Evolutionary conservation across 2,888 invertebrate species (phyloP), one percentile per base, ranked within the genome.

Genomic region (Platycheirus rosarum): DNA sequence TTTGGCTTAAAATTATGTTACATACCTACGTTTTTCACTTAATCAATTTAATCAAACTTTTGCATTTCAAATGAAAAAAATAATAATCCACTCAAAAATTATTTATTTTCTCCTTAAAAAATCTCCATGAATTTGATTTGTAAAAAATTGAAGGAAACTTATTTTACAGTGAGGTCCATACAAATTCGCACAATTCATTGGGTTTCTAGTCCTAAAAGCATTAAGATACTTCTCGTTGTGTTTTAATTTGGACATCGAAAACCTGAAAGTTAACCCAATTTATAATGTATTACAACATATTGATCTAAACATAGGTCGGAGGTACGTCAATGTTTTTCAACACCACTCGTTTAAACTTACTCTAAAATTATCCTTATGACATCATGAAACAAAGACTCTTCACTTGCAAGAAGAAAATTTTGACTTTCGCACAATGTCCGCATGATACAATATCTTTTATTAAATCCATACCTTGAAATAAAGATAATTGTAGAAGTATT

Each of bases 391-490:
- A 95, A 91, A 1, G 94, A 94, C 85, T 91, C 91, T 32, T 94
- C 94, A 8, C 91, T 92, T 0, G 92, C 91, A 18, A 92, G 92
- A 63, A 94, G 88, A 86, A 92, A 89, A 77, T 90, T 89, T 70
- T 91, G 92, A 4, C 93, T 92, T 86, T 95, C 95, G 86, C 95
- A 95, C 75, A 95, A 92, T 75, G 93, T 93, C 85, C 93, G 92
- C 86, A 94, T 91, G 57, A 95, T 89, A 88, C 95, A 95, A 77
- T 89, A 85, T 5, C 86, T 86, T 2, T 86, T 82, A 20, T 88
- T 82, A 71, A 87, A 89, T 32, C 85, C 86, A 76, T 87, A 86
- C 0, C 89, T 89, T 26, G 1, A 26, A 14, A 20, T 16, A 26
- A 42, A 35, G 11, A 51, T 16, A 18, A 11, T 32, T 57, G 1